Base-by-base conservation (phyloP, 1,140 invertebrate genomes). In the Vollenhovia emeryi region DNA sequence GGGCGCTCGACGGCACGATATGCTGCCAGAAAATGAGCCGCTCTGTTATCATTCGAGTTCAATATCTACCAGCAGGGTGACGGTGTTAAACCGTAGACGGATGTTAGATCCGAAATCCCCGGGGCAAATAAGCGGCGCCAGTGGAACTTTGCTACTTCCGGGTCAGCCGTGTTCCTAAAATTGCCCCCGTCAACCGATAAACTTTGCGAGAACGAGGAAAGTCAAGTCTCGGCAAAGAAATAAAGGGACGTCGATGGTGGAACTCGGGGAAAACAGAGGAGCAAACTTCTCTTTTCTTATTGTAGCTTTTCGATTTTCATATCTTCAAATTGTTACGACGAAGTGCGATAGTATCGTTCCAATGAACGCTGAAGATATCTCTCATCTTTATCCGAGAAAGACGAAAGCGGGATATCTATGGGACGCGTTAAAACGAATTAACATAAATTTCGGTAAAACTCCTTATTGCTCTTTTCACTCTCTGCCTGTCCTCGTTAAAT, bases 151-250 rank as follows among this genome's bases (percentile, higher is more conserved):
- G 74, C 75, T 55, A 68, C 74, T 85, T 85, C 27, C 48, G 73
- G 27, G 27, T 66, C 74, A 80, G 24, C 83, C 43, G 36, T 66
- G 83, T 85, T 80, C 60, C 60, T 85, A 80, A 85, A 85, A 85
- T 85, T 57, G 83, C 62, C 60, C 11, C 36, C 60, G 64, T 85
- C 62, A 82, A 78, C 64, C 76, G 33, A 82, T 85, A 82, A 85
- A 85, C 50, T 82, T 57, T 66, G 60, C 5, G 57, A 57, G 62
- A 84, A 74, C 80, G 80, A 84, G 45, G 21, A 76, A 84, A 84
- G 30, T 62, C 69, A 43, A 84, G 45, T 76, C 43, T 74, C 4
- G 71, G 21, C 59, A 36, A 84, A 82, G 50, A 82, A 82, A 73
- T 82, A 82, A 82, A 82, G 52, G 52, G 50, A 82, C 24, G 40